Evolutionary conservation across 1,140 invertebrate species (phyloP).

Genomic region (Meloidogyne exigua): DNA sequence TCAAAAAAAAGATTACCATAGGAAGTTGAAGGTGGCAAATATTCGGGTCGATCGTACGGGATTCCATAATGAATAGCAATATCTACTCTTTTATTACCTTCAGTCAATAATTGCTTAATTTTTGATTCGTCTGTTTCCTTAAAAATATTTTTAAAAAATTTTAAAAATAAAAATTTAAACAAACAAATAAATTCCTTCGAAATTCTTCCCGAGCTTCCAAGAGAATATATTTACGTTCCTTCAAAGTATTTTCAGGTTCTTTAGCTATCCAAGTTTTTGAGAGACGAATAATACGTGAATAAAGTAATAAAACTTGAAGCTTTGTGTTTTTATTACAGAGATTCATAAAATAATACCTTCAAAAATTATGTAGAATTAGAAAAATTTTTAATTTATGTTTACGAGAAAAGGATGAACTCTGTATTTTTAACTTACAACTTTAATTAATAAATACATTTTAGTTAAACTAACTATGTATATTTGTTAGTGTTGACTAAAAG

Average conservation of each 20-base stretch:
- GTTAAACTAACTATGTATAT: no score
- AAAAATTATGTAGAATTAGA: not conserved
- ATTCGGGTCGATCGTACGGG: slow-evolving; percentile 32
- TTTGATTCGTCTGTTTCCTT: slow-evolving; percentile 25
- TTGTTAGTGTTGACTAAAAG: no score
- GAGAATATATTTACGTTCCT: slow-evolving; percentile 33
- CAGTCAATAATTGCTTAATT: slow-evolving; percentile 25
- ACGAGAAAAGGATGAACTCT: no score
- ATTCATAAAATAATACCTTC: not conserved
- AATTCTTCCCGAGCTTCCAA: not conserved
- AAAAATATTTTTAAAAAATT: not conserved
- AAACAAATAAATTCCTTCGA: not conserved
- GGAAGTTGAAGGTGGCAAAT: slow-evolving; percentile 33
- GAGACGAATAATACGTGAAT: slow-evolving; percentile 33
- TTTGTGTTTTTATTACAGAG: not conserved
- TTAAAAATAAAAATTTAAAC: not conserved
- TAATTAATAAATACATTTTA: not conserved
- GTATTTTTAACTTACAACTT: no score
- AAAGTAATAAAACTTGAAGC: slow-evolving; percentile 29
- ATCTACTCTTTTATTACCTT: slow-evolving; percentile 31
- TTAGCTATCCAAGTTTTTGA: slow-evolving; percentile 33
- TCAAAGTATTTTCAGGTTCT: slow-evolving; percentile 27
- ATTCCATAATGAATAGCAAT: slow-evolving; percentile 35
- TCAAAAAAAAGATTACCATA: no score
- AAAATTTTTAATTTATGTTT: no score